phyloP scores from a whole-genome alignment of 2,888 invertebrate species.

The Idaea biselata region DNA sequence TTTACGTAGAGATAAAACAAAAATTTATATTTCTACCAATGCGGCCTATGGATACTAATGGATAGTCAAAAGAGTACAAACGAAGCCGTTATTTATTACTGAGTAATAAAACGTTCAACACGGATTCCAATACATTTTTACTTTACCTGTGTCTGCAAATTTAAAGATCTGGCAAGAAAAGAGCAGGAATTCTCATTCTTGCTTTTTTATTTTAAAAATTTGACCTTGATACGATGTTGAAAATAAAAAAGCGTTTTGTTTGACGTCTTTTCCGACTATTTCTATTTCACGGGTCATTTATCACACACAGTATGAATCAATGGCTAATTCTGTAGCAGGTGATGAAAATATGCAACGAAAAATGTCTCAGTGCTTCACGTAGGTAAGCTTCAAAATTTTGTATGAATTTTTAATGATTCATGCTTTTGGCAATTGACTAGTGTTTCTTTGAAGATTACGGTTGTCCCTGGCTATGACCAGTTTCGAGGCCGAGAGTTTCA shows the following conservation, averaged over 20 bases:
- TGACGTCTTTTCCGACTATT: slow-evolving; percentile 68
- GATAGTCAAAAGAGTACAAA: no score
- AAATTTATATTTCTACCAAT: no score
- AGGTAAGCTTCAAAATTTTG: slow-evolving; percentile 34
- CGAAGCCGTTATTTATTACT: slow-evolving; percentile 14
- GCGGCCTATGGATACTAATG: no score
- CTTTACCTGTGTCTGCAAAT: slow-evolving; percentile 22
- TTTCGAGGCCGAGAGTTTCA: background rate
- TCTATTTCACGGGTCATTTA: slow-evolving; percentile 47
- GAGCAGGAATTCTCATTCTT: slow-evolving; percentile 28
- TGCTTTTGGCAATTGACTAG: slow-evolving; percentile 20
- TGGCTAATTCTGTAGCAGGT: slow-evolving; percentile 57
- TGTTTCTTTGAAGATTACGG: slow-evolving; percentile 14
- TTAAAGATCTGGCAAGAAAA: slow-evolving; percentile 30
- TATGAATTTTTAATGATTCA: slow-evolving; percentile 13
- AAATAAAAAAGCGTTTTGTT: slow-evolving; percentile 53
- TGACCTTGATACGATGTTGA: slow-evolving; percentile 42
- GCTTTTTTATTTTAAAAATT: slow-evolving; percentile 34
- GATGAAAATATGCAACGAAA: slow-evolving; percentile 58
- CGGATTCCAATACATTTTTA: slow-evolving; percentile 14
- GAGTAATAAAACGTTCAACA: slow-evolving; percentile 17
- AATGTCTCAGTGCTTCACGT: slow-evolving; percentile 51
- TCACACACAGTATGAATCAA: slow-evolving; percentile 64
- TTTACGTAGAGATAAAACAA: no score
- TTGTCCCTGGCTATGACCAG: background rate